Conservation (phyloP, 2,888 invertebrate genomes). For the Blera fallax region DNA sequence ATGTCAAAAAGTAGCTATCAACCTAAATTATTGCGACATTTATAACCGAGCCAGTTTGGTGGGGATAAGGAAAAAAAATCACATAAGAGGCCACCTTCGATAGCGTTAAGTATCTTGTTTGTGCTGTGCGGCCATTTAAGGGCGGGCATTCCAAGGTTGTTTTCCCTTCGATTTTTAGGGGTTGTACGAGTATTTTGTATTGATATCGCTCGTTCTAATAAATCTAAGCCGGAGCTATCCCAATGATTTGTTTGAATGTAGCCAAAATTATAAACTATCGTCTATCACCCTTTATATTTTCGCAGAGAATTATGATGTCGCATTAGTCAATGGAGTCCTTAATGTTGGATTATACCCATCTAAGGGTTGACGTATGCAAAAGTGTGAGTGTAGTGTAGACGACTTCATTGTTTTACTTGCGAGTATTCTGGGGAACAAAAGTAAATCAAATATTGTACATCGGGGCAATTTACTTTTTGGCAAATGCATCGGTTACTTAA, state of each 20-base stretch:
- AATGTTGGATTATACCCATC: conserved; percentile 21
- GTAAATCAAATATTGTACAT: conserved; percentile 60
- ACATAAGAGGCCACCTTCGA: conserved; percentile 52
- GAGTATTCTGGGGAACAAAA: neutral
- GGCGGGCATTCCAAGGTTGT: conserved; percentile 5
- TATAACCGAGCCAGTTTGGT: conserved; percentile 36
- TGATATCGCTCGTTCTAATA: neutral
- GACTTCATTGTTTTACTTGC: conserved; percentile 68
- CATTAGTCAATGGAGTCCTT: conserved; percentile 55
- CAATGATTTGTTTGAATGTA: conserved; percentile 54
- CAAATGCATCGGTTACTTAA: conserved; percentile 68
- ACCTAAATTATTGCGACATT: conserved; percentile 69
- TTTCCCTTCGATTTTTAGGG: conserved; percentile 21
- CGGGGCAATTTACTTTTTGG: conserved; percentile 70
- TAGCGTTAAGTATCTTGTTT: conserved; percentile 67
- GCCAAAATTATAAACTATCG: conserved; percentile 62
- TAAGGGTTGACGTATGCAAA: conserved; percentile 18
- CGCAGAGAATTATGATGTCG: conserved; percentile 47
- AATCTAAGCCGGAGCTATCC: neutral
- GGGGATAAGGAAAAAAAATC: conserved; percentile 3
- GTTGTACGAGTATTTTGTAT: neutral
- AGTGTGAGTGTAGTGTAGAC: conserved; percentile 25
- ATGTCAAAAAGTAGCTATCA: conserved; percentile 72
- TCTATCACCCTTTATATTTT: conserved; percentile 55
- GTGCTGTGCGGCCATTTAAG: conserved; percentile 44